Conservation (phyloP, 2,113 vertebrate genomes). For the Onychostoma macrolepis region DNA sequence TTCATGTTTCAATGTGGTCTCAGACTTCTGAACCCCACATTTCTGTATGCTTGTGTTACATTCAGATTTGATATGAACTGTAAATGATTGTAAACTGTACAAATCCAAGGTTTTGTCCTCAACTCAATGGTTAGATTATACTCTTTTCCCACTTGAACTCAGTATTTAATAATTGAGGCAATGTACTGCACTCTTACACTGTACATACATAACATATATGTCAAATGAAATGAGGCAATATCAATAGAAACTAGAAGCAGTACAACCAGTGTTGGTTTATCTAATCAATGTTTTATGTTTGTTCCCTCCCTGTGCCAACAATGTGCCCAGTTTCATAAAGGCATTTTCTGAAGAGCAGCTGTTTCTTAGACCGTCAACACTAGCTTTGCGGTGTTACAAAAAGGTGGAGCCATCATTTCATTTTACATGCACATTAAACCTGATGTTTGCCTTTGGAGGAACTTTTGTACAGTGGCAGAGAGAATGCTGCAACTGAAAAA, state of each 20-base stretch:
- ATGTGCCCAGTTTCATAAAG: background rate
- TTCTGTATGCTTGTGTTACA: too few relatives aligned
- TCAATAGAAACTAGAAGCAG: conserved; percentile 39
- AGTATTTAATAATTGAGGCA: too few relatives aligned
- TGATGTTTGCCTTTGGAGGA: conserved; percentile 72
- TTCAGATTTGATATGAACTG: too few relatives aligned
- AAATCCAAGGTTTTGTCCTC: too few relatives aligned
- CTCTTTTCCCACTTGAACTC: too few relatives aligned
- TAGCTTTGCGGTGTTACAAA: background rate
- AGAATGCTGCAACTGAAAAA: too few relatives aligned
- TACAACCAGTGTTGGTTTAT: background rate
- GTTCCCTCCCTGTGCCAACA: conserved; percentile 62
- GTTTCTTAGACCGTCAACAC: conserved; percentile 60
- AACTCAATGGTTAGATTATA: too few relatives aligned
- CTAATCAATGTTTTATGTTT: conserved; percentile 28
- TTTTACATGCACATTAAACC: background rate
- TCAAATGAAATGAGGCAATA: conserved; percentile 7
- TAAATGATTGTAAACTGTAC: too few relatives aligned
- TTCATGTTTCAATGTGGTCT: too few relatives aligned
- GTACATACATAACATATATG: too few relatives aligned
- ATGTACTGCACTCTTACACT: too few relatives aligned
- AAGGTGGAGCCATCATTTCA: background rate
- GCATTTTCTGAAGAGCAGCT: conserved; percentile 69
- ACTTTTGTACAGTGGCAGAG: background rate
- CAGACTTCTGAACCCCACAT: too few relatives aligned